Base-by-base conservation (phyloP, 2,888 invertebrate species). In the Caenorhabditis auriculariae region DNA sequence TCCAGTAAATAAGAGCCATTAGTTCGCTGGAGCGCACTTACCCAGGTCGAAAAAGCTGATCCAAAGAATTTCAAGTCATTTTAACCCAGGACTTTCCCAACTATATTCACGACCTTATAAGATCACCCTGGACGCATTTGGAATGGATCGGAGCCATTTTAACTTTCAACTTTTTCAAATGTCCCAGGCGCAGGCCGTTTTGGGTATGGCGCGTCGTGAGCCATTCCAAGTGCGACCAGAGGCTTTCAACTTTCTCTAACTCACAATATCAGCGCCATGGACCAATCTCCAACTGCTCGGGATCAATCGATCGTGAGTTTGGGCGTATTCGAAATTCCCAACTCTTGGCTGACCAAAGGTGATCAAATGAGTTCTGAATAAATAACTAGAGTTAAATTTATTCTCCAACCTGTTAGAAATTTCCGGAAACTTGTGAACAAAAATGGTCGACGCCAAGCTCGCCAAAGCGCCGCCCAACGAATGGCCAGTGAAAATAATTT, bases 321-420 rank as follows among this genome's bases (percentile, higher is more conserved):
- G 44, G 0, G 78, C 74, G 49, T 75, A 80, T 39, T 75, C 73
- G 26, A 58, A 56, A 55, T 79, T 77, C 2, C 79, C 79, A 7
- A 80, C 79, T 48, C 79, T 49, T 0, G 79, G 79, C 39, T 78
- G 73, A n/a, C 79, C 79, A 54, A 78, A 79, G 0, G 78, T 79
- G 12, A 76, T 62, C 29, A 74, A 63, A 29, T 58, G 27, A 0
- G 65, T 54, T 38, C 53, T 53, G 28, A 49, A 63, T 23, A n/a
- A n/a, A n/a, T n/a, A n/a, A n/a, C n/a, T n/a, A n/a, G n/a, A n/a
- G n/a, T 9, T 27, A 23, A 6, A 15, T 6, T 17, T 17, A 21
- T 1, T 42, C 24, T 23, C 26, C 44, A 45, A 47, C 48, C 19
- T 42, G 17, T 48, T 28, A 23, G 52, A 52, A 17, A 28, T 46